phyloP scores from a whole-genome alignment of 2,113 vertebrate species.

The Climacteris rufus region DNA sequence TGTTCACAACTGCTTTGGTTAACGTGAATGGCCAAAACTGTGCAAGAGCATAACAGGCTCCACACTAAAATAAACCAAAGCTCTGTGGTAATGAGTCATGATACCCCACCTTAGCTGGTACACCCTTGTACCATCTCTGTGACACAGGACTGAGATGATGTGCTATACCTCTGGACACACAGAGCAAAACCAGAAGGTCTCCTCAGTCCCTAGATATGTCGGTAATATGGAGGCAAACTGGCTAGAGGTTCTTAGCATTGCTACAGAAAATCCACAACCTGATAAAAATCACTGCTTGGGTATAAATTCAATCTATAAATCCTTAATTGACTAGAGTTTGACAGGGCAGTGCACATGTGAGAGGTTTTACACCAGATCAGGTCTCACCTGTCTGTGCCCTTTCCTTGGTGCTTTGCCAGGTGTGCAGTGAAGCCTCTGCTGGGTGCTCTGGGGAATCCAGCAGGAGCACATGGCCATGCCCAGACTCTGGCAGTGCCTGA shows the following conservation, averaged over 20 bases:
- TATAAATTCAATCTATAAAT: not conserved
- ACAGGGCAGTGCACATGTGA: not conserved
- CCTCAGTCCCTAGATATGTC: not conserved
- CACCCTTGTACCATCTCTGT: fast-evolving
- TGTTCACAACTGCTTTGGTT: not conserved
- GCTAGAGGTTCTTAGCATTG: not conserved
- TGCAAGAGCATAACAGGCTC: not conserved
- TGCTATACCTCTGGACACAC: not conserved
- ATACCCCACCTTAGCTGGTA: not conserved
- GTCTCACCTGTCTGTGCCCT: not conserved
- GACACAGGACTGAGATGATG: not conserved
- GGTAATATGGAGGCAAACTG: not conserved
- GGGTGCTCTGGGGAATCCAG: not conserved
- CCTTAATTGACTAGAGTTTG: not conserved
- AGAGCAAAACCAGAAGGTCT: not conserved
- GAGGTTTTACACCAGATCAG: not conserved
- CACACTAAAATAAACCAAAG: not conserved
- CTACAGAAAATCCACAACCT: not conserved
- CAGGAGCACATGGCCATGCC: fast-evolving
- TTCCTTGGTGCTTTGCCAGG: not conserved
- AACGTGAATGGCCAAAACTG: not conserved
- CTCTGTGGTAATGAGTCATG: not conserved
- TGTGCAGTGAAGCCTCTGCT: not conserved
- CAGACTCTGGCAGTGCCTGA: not conserved
- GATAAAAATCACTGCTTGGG: not conserved